phyloP scores from a whole-genome alignment of 1,140 invertebrate genomes.

The Planococcus citri region DNA sequence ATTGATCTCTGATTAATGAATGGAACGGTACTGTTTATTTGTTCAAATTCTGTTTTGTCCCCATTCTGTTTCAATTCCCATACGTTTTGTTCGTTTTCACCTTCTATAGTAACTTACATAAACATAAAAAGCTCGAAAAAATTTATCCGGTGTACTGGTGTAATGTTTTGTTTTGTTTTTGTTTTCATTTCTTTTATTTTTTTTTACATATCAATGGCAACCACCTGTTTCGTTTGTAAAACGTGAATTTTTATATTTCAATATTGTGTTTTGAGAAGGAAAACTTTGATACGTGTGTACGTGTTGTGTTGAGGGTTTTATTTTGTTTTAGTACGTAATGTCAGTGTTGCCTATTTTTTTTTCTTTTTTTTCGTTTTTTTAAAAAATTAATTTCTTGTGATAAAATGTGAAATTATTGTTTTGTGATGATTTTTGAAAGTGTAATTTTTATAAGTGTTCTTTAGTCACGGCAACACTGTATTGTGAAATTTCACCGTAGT shows the following conservation, averaged over 20 bases:
- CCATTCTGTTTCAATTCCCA: background rate
- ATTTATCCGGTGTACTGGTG: background rate
- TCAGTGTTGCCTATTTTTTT: background rate
- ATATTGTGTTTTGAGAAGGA: background rate
- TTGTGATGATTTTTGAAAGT: too few species aligned
- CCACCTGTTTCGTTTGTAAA: background rate
- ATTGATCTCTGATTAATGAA: background rate
- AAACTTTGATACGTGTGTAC: background rate
- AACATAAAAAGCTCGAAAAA: background rate
- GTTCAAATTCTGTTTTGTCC: background rate
- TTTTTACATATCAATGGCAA: background rate
- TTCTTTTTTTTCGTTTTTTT: too few species aligned
- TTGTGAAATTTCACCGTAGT: background rate
- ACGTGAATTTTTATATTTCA: background rate
- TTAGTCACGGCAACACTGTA: too few species aligned
- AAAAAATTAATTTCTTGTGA: slow-evolving; percentile 15
- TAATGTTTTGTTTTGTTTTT: too few species aligned
- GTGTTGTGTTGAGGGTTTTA: background rate
- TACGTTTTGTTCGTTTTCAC: too few species aligned
- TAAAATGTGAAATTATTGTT: background rate
- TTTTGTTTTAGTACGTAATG: background rate
- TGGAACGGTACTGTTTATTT: background rate
- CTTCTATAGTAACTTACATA: too few species aligned
- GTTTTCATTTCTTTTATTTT: too few species aligned
- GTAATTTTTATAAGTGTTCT: too few species aligned